Conservation (phyloP, 30 jellyfish, hydroid and myxozoan species). For the Pseudorhiza aurosa region DNA sequence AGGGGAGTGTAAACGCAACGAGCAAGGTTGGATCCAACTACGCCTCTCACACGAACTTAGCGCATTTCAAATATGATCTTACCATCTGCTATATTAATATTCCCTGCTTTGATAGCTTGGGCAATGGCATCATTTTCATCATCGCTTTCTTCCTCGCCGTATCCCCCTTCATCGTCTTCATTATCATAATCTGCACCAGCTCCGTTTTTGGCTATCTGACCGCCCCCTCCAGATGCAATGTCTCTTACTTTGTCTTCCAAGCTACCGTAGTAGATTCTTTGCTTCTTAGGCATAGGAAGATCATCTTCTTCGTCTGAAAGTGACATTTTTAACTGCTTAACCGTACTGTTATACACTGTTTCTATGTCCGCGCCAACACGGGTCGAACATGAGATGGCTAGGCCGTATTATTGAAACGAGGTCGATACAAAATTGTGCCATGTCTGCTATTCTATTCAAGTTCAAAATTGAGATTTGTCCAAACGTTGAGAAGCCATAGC, state of each 20-base stretch:
- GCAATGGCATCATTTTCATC: slow-evolving; percentile 59
- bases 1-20: no score
- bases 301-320: slow-evolving; percentile 86
- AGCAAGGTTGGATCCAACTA: no score
- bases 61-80: not conserved
- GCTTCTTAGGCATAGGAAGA: slow-evolving; percentile 84
- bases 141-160: slow-evolving; percentile 17
- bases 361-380: no score
- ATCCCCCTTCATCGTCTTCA: slow-evolving; percentile 10
- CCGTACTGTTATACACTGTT: no score
- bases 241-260: slow-evolving; percentile 87
- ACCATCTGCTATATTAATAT: slow-evolving; percentile 70
- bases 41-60: not conserved
- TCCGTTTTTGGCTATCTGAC: not conserved
- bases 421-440: no score
- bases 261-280: slow-evolving; percentile 91
- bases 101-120: slow-evolving; percentile 72
- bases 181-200: no score
- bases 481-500: no score
- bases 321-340: no score
- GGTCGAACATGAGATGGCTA: no score
- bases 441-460: no score
- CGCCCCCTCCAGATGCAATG: slow-evolving; percentile 19
- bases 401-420: no score
- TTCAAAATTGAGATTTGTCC: no score